Evolutionary conservation across 2,888 invertebrate genomes (phyloP), one percentile per base, ranked within the genome.

Genomic region (Bursaphelenchus okinawaensis): DNA sequence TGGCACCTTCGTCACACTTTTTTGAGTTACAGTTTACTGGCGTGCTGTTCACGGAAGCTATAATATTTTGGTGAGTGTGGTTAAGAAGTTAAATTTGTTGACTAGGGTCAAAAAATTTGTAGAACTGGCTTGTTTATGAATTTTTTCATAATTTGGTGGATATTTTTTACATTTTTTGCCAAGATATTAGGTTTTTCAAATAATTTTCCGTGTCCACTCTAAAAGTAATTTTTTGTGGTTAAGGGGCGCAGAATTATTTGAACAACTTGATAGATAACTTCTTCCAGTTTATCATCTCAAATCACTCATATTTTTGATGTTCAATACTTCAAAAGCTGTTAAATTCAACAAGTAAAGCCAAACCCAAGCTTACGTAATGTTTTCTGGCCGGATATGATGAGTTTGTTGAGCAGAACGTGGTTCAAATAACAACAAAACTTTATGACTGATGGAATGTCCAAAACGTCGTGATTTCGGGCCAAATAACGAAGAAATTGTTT

Each of bases 371-470:
- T 22, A 59, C 52, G 23, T 16, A 59, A 59, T 1, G 50, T 19
- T 16, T 40, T 29, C n/a, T 29, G 60, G 20, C 52, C 52, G n/a
- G 28, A 29, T 20, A 28, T 26, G 28, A 64, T 55, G 23, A 64
- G 26, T 64, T 52, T 66, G 1, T 19, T 40, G 8, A 64, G 51
- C 23, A 40, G 62, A n/a, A 52, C 63, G 40, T 64, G 64, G 51
- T 62, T 64, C 31, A 64, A 26, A 7, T 62, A 24, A 29, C 66
- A 65, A 22, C 66, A 65, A 66, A 65, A 65, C 52, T 51, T 67
- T 12, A 27, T 50, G 29, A 20, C 19, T 16, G 16, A 64, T 29
- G 20, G 22, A 27, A 24, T 55, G 31, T 19, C n/a, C 29, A n/a
- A 27, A 31, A 55, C 22, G 9, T 50, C 29, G 24, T 65, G 51